Conservation (phyloP, 2,113 vertebrate species). For the Helogale parvula region DNA sequence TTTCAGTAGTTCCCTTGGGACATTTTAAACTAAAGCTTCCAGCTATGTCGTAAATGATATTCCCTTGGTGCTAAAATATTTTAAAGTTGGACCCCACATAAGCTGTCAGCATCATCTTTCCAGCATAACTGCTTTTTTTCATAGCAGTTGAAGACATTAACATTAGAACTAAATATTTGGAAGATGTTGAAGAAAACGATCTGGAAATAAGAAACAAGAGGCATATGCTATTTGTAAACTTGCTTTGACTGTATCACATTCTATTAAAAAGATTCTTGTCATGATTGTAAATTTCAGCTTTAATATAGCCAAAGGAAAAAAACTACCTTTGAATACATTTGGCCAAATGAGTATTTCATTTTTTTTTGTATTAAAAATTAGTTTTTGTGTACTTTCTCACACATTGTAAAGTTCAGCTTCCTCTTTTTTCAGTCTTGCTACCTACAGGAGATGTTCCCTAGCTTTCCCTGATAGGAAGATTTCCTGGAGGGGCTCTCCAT, state of each 20-base stretch:
- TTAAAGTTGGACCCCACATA: neutral
- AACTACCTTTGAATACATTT: neutral
- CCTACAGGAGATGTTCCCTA: neutral
- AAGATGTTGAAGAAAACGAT: neutral
- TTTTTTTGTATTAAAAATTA: neutral
- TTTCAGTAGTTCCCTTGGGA: neutral
- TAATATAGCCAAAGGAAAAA: neutral
- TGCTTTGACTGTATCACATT: neutral
- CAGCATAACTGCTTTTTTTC: neutral
- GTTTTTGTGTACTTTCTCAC: neutral
- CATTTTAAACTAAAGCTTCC: neutral
- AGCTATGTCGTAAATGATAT: neutral
- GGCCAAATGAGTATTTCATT: neutral
- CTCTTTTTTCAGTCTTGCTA: neutral
- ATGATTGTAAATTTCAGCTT: neutral
- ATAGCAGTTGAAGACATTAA: neutral
- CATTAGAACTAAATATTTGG: neutral
- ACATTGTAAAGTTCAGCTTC: neutral
- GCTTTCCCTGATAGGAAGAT: too few relatives aligned
- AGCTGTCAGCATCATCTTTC: neutral
- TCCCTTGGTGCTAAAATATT: neutral
- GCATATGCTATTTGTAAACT: neutral
- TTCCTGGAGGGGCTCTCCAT: neutral
- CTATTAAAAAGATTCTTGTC: neutral
- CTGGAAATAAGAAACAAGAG: neutral